These are phyloP conservation scores for Drosophila bifasciata DNA, from an alignment of 1,140 invertebrate species.

Conservation along the genomic window DNA sequence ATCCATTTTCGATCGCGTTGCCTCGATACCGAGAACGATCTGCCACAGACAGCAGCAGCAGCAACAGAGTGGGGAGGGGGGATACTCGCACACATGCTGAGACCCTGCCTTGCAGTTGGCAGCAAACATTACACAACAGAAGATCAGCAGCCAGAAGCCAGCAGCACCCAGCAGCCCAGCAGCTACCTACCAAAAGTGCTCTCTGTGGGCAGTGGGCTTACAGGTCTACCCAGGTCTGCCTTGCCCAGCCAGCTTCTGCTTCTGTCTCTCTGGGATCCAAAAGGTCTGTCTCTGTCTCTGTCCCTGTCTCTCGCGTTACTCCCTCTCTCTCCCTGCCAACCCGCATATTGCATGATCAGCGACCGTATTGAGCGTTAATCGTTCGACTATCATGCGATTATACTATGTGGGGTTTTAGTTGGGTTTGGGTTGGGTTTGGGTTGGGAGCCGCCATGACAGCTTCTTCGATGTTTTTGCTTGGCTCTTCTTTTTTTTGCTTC, in stretches of 20 bases:
- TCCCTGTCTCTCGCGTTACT: neutral
- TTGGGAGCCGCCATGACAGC: slow-evolving; percentile 47
- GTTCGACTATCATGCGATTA: slow-evolving; percentile 69
- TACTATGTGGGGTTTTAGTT: neutral
- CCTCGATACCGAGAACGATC: slow-evolving; percentile 48
- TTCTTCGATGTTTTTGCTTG: slow-evolving; percentile 52
- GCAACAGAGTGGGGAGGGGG: neutral
- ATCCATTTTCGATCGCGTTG: slow-evolving; percentile 80
- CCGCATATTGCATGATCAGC: slow-evolving; percentile 65
- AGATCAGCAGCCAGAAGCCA: slow-evolving; percentile 1
- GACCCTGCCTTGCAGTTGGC: slow-evolving; percentile 24
- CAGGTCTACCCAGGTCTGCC: slow-evolving; percentile 18
- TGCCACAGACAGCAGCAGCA: neutral
- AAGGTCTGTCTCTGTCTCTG: slow-evolving; percentile 6
- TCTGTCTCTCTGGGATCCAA: slow-evolving; percentile 27
- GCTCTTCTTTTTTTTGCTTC: slow-evolving; percentile 13
- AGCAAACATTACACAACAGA: slow-evolving; percentile 48
- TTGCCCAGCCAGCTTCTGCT: slow-evolving; percentile 45
- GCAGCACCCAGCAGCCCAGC: neutral
- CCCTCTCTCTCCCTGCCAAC: neutral
- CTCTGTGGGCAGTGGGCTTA: slow-evolving; percentile 49
- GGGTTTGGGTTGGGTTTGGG: too few relatives aligned
- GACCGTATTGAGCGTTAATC: slow-evolving; percentile 72
- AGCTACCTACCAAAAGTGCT: slow-evolving; percentile 35
- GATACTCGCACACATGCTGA: slow-evolving; percentile 39